Evolutionary conservation across 2,797 vertebrate genomes (phyloP).

Genomic region (Gobio occitaniae): DNA sequence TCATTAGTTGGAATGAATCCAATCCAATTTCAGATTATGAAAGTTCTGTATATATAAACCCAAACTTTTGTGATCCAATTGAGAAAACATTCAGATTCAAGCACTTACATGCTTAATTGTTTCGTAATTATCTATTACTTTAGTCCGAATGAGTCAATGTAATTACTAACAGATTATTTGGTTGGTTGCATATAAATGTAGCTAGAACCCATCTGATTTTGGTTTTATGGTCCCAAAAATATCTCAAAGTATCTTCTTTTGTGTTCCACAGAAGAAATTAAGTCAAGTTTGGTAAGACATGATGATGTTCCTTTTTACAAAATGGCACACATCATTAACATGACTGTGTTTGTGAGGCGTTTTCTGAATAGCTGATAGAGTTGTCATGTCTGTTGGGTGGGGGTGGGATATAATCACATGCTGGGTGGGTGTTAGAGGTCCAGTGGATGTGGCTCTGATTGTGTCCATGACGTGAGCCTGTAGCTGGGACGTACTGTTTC

Average conservation of each 20-base stretch:
- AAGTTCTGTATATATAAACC: background rate
- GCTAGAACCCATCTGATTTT: background rate
- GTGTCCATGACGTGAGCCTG: background rate
- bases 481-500: background rate
- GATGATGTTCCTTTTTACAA: background rate
- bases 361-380: conserved; percentile 4
- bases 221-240: background rate
- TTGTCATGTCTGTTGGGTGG: background rate
- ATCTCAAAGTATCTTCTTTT: background rate
- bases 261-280: background rate
- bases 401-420: background rate
- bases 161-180: background rate
- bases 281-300: background rate
- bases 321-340: background rate
- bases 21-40: background rate
- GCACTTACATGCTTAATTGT: no score
- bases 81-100: no score
- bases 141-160: background rate
- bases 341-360: background rate
- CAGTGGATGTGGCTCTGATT: background rate
- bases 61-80: background rate
- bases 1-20: background rate
- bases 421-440: background rate
- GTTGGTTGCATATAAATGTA: background rate
- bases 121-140: background rate